phyloP scores from a whole-genome alignment of 2,888 invertebrate species.

The Pherbina coryleti region DNA sequence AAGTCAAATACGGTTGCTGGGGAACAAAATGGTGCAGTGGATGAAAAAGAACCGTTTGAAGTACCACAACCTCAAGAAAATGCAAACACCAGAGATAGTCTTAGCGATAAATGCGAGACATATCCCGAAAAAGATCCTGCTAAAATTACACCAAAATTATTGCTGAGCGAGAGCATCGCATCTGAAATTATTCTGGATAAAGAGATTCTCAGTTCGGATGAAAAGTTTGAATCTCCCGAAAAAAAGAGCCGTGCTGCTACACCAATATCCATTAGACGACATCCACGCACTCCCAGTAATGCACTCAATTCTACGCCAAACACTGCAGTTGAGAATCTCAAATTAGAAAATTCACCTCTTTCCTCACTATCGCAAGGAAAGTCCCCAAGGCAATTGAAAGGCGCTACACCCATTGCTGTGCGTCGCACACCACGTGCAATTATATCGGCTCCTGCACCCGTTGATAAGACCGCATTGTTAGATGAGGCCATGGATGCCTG shows the following conservation, averaged over 20 bases:
- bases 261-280: constrained; percentile 66
- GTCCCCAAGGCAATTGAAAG: constrained; percentile 45
- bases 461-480: constrained; percentile 48
- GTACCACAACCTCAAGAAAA: neutral
- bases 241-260: constrained; percentile 63
- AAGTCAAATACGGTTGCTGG: neutral
- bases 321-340: neutral
- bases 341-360: constrained; percentile 20
- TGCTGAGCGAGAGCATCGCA: constrained; percentile 16
- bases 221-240: constrained; percentile 66
- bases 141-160: neutral
- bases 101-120: neutral
- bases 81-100: neutral
- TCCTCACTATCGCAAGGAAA: neutral
- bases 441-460: constrained; percentile 42
- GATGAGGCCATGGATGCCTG: constrained; percentile 66
- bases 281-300: constrained; percentile 61
- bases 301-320: neutral
- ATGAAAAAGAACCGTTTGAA: neutral
- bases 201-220: constrained; percentile 65
- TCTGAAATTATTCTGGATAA: constrained; percentile 58
- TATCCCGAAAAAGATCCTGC: neutral
- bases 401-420: constrained; percentile 64
- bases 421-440: constrained; percentile 64
- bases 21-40: neutral